Evolutionary conservation across 2,797 vertebrate species (phyloP), one percentile per base, ranked within the genome.

Genomic region (Moxostoma hubbsi): DNA sequence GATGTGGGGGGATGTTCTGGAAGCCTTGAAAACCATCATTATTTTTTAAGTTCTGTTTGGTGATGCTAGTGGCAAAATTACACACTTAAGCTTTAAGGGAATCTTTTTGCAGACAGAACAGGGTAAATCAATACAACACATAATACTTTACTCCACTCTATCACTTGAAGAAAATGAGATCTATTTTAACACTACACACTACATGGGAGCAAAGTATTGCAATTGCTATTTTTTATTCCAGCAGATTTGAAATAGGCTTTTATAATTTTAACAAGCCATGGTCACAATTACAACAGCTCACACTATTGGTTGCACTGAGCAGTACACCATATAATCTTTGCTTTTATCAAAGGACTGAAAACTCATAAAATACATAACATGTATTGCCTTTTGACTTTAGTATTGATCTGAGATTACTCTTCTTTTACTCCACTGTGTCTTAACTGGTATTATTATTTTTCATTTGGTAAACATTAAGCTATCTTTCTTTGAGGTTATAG

Each of bases 211-310:
- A 43, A 12, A 43, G 24, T 18, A 69, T 10, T 54, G 5, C 8
- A 54, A 43, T 43, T 49, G 46, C 47, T 50, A 50, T 36, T 51
- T 55, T 45, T 8, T 15, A 51, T 55, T 51, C 51, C 24, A 55
- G 12, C 12, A 8, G 7, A 8, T 68, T 50, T 54, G 66, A 43
- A 51, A 68, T 36, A 36, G 36, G 18, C 18, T 68, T 3, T 36
- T 36, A 54, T 24, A n/a, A 6, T 24, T 12, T 9, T 8, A n/a
- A 6, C 8, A 7, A 54, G 24, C 13, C 50, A 15, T 51, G 15
- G 51, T 69, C 51, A 69, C 67, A 55, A 55, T 45, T 55, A 55
- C 9, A 69, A 24, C 6, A 54, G 24, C 24, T 55, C 51, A 54
- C 24, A 43, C 5, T 10, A 13, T 43, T 43, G 50, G 24, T 54